Base-by-base conservation (phyloP, 2,888 invertebrate genomes). In the Melieria omissa region DNA sequence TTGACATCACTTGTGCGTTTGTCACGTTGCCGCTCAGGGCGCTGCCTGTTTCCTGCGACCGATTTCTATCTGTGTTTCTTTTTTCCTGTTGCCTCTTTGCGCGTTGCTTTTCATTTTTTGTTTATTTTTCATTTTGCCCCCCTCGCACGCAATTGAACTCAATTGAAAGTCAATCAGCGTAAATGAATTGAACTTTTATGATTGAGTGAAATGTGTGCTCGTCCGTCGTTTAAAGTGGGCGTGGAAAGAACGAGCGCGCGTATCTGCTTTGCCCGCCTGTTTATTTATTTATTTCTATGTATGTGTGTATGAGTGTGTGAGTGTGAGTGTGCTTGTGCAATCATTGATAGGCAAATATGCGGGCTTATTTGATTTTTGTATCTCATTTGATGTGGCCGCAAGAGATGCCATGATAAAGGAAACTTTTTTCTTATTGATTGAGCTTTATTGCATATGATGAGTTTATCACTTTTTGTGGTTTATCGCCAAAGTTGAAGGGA, bases 141-240 rank as follows among this genome's bases (percentile, higher is more conserved):
- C 12, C 47, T 63, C 7, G 63, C 63, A 12, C 12, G 61, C 55
- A 52, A 67, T 70, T 70, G 70, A 71, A 71, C 64, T 58, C 70
- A 70, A 73, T 70, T 67, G 67, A 73, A 73, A 71, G 63, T 70
- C 70, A 70, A 58, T 71, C 67, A 73, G 65, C 55, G 72, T 65
- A 72, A 72, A 72, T 72, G 72, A 72, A 72, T 69, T 61, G 65
- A 65, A 61, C 58, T 58, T 66, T 66, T 66, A 66, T 66, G 66
- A 47, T 61, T 46, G 72, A 55, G 62, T 46, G 54, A 2, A 44
- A 14, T 57, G 44, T 57, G 44, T 45, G 52, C 8, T 44, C 7
- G 16, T 44, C 9, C 9, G 29, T 52, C n/a, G 12, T 61, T 12
- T 12, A 44, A 44, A 61, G 14, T 61, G 44, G 44, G 14, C 44